phyloP scores from a whole-genome alignment of 1,140 invertebrate species.

The Theocolax elegans region DNA sequence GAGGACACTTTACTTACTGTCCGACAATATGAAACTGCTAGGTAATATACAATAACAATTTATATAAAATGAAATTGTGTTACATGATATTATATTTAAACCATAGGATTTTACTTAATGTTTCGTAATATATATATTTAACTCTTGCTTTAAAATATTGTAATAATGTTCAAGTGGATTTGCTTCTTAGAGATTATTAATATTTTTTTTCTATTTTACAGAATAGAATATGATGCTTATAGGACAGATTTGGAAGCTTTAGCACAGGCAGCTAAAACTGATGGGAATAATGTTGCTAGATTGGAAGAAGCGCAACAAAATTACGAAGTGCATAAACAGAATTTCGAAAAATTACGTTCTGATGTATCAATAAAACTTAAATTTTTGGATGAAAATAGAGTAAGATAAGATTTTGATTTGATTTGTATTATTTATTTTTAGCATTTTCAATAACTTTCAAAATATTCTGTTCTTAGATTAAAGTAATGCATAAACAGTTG shows the following conservation, averaged over 20 bases:
- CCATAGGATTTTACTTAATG: no score
- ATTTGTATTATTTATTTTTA: no score
- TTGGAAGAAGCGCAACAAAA: conserved; percentile 84
- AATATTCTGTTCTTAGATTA: conserved; percentile 76
- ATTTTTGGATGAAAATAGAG: conserved; percentile 96
- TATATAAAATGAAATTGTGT: background rate
- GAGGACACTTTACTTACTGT: conserved; percentile 95
- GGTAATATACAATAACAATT: conserved; percentile 66
- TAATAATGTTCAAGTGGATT: no score
- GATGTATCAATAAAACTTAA: conserved; percentile 96
- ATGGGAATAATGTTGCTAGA: conserved; percentile 69
- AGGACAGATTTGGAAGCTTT: conserved; percentile 88
- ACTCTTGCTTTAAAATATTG: background rate
- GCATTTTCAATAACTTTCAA: background rate
- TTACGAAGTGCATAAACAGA: conserved; percentile 86
- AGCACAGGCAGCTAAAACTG: conserved; percentile 74
- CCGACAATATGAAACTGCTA: conserved; percentile 90
- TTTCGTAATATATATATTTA: no score
- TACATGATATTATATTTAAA: no score
- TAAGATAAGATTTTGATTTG: conserved; percentile 63
- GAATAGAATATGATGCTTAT: conserved; percentile 97
- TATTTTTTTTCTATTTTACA: conserved; percentile 59
- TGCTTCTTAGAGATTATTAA: background rate
- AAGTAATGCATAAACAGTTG: conserved; percentile 98
- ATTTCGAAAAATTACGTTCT: conserved; percentile 90